A percentile compares a stretch with the other conserved stretches of the same genome.
phyloP scores from a whole-genome alignment of 2,113 vertebrate genomes.

The Glaucomys volans region DNA sequence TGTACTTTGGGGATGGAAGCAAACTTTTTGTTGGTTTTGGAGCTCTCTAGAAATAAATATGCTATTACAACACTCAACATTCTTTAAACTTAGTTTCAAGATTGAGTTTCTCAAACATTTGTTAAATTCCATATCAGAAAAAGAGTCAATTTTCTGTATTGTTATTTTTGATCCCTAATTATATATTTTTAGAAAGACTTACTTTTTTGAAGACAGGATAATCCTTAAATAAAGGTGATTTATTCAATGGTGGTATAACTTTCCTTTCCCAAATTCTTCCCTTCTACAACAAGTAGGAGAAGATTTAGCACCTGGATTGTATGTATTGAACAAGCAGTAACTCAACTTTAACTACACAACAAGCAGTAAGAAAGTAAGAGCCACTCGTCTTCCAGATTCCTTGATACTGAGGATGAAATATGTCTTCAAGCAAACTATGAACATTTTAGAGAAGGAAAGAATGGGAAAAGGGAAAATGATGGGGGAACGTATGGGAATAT shows the following conservation, averaged over 20 bases:
- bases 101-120: conserved; percentile 1
- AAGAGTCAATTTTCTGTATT: neutral
- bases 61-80: neutral
- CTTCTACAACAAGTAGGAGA: neutral
- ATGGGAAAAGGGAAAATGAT: too few relatives aligned
- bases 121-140: conserved; percentile 5
- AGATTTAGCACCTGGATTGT: neutral
- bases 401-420: neutral
- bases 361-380: neutral
- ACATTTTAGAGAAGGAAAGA: conserved; percentile 27
- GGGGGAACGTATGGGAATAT: neutral
- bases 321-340: neutral
- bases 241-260: neutral
- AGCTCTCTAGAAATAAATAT: conserved; percentile 25
- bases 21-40: neutral
- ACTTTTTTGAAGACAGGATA: conserved; percentile 27
- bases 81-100: conserved; percentile 33
- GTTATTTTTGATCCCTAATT: conserved; percentile 29
- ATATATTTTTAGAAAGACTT: conserved; percentile 36
- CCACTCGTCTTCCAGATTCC: neutral
- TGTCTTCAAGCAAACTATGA: conserved; percentile 7
- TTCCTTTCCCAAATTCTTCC: neutral
- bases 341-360: neutral
- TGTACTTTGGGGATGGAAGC: neutral
- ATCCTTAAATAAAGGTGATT: neutral